Conservation (phyloP, 2,113 vertebrate genomes). For the Tangachromis dhanisi region DNA sequence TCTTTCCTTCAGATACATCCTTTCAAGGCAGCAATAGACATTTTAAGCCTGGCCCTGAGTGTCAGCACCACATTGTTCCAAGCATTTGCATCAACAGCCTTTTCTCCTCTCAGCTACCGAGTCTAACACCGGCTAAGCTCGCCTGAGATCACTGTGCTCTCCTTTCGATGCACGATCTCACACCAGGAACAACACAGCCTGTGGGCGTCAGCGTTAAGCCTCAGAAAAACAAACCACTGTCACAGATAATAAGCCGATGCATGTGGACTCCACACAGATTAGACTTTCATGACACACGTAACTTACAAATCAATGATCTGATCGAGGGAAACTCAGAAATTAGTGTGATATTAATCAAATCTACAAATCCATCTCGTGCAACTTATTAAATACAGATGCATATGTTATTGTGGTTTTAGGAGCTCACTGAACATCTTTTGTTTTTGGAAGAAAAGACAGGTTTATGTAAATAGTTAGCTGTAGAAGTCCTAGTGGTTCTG, state of each 20-base stretch:
- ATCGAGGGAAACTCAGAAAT: background rate
- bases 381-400: background rate
- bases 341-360: background rate
- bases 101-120: background rate
- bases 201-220: background rate
- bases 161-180: background rate
- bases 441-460: background rate
- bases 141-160: background rate
- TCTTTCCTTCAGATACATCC: background rate
- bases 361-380: background rate
- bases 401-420: background rate
- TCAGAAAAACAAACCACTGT: background rate
- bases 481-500: background rate
- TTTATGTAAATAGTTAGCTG: background rate
- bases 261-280: background rate
- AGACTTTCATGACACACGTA: background rate
- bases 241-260: background rate
- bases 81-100: conserved; percentile 11
- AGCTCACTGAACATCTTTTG: background rate
- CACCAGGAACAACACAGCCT: background rate
- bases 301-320: background rate
- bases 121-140: background rate
- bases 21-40: background rate
- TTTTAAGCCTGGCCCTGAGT: background rate
- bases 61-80: background rate